Evolutionary conservation across 2,797 vertebrate genomes (phyloP), one percentile per base, ranked within the genome.

Genomic region (Tamandua tetradactyla): DNA sequence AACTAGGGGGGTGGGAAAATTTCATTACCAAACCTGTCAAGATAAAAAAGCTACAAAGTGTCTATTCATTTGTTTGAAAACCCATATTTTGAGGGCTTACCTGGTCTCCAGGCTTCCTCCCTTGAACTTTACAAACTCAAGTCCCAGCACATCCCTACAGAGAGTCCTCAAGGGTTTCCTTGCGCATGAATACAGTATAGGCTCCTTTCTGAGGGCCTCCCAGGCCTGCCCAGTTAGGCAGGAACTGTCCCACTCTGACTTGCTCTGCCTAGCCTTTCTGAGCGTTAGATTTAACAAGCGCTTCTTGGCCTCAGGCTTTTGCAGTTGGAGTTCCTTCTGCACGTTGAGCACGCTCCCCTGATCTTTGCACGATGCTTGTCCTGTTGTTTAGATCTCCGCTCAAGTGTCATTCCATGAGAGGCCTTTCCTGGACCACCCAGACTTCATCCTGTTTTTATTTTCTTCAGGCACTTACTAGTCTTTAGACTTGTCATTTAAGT

Each of bases 361-460:
- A 62, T 89, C 64, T 62, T 22, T 37, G 72, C 23, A 9, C 62
- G 42, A 52, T 37, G 22, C 2, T 32, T 3, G 0, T 59, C 62
- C 35, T 10, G 3, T 55, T 17, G 37, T 86, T 62, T 83, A 18
- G 62, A 22, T 86, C 55, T 87, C 59, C 27, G n/a, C 32, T 62
- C 66, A 75, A 1, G 13, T 80, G 75, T 76, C 35, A n/a, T 11
- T 96, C 13, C 4, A 4, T 64, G 47, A 47, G 40, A 47, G 14
- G 80, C 37, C 12, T 55, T 87, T 84, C 14, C 3, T 40, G 52
- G 68, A 32, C 42, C 42, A 44, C 72, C 92, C 52, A 80, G 82
- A 85, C 61, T 88, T 94, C 62, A 59, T 66, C 25, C 35, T 69
- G 20, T 78, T 91, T 93, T 61, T 72, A 30, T 59, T 87, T 80